phyloP scores from a whole-genome alignment of 2,888 invertebrate genomes.

The Euphydryas editha region DNA sequence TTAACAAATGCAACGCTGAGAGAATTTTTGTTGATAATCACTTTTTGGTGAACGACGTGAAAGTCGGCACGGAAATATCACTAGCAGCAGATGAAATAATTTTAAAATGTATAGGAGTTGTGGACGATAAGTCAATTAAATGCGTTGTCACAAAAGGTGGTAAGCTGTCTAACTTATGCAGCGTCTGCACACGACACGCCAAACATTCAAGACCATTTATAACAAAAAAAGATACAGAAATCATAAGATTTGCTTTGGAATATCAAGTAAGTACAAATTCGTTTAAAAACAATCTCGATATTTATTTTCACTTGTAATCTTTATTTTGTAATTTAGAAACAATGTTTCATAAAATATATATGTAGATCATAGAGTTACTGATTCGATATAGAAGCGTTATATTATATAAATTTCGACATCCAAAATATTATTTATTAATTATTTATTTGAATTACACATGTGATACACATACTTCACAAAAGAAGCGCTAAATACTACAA shows the following conservation, averaged over 20 bases:
- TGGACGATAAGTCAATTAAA: constrained; percentile 50
- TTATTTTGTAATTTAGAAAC: too few relatives aligned
- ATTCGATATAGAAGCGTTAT: too few relatives aligned
- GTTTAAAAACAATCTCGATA: not conserved
- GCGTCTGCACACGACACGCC: constrained; percentile 53
- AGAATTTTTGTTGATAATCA: constrained; percentile 59
- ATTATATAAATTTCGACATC: too few relatives aligned
- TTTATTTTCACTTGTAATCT: not conserved
- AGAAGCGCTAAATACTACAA: too few relatives aligned
- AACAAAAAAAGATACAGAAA: constrained; percentile 53
- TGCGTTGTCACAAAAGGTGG: constrained; percentile 54
- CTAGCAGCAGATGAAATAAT: constrained; percentile 53
- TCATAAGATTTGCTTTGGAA: constrained; percentile 56
- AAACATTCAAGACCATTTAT: constrained; percentile 52
- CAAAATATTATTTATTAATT: too few relatives aligned
- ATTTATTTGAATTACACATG: too few relatives aligned
- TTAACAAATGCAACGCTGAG: constrained; percentile 52
- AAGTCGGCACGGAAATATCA: constrained; percentile 53
- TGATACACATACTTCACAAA: too few relatives aligned
- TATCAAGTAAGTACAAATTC: constrained; percentile 49
- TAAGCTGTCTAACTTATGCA: constrained; percentile 45
- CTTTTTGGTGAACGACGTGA: constrained; percentile 48
- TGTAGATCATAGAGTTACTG: too few relatives aligned
- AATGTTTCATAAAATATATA: too few relatives aligned
- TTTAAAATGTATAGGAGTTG: constrained; percentile 50